Conservation (phyloP, 2,888 invertebrate species). For the Slavum lentiscoides region DNA sequence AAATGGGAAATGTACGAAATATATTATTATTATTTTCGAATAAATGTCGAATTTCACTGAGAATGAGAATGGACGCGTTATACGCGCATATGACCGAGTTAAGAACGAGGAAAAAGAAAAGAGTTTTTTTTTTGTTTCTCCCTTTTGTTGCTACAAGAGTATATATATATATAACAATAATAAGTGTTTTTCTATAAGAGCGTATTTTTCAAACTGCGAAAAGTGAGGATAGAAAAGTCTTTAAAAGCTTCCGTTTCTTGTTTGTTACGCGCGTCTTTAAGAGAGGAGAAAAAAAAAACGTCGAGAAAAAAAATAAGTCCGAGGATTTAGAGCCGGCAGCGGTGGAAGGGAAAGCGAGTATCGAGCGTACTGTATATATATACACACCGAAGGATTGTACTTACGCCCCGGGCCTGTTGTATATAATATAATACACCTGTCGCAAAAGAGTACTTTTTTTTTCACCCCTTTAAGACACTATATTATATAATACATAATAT, state of each 20-base stretch:
- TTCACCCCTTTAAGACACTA: slow-evolving; percentile 11
- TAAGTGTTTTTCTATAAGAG: too few relatives aligned
- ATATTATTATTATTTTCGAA: too few relatives aligned
- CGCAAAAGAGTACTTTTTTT: slow-evolving; percentile 5
- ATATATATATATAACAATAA: background rate
- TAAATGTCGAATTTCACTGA: too few relatives aligned
- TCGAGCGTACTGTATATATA: background rate
- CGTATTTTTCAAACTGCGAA: background rate
- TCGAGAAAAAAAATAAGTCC: slow-evolving; percentile 29
- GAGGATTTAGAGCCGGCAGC: slow-evolving; percentile 7
- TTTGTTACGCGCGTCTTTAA: slow-evolving; percentile 23
- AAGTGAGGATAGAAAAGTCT: slow-evolving; percentile 17
- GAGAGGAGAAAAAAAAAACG: background rate
- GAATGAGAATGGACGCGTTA: too few relatives aligned
- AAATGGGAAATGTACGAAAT: too few relatives aligned
- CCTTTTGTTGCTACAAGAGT: background rate
- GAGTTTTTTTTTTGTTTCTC: too few relatives aligned
- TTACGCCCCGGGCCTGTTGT: background rate
- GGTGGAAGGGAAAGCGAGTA: slow-evolving; percentile 1
- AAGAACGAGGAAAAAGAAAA: too few relatives aligned
- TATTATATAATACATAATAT: too few relatives aligned
- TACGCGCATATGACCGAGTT: too few relatives aligned
- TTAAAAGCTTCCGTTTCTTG: slow-evolving; percentile 35
- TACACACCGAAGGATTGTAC: background rate
- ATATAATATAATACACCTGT: slow-evolving; percentile 3